These are phyloP conservation scores for Girardinus metallicus DNA, from an alignment of 2,797 vertebrate genomes.

Conservation along the genomic window DNA sequence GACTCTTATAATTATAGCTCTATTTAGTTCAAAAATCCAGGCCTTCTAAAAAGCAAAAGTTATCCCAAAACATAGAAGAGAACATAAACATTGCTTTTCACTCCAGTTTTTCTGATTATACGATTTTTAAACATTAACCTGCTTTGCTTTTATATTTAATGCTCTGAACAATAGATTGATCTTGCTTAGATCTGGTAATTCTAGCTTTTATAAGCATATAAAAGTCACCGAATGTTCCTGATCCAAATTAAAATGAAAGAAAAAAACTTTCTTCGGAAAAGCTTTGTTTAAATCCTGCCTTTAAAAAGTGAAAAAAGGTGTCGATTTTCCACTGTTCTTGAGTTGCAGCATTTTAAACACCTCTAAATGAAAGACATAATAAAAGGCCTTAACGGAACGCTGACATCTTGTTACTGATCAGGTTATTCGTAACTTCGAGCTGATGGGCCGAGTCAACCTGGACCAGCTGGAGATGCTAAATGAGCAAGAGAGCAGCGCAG, in stretches of 20 bases:
- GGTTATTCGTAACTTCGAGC: conserved; percentile 97
- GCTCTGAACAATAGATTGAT: not conserved
- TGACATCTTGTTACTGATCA: conserved; percentile 57
- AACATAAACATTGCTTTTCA: not conserved
- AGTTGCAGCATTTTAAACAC: not conserved
- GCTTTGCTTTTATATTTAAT: not conserved
- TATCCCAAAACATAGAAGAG: not conserved
- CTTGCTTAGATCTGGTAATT: not conserved
- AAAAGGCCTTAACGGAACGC: not conserved
- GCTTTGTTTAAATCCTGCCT: not conserved
- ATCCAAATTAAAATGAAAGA: not conserved
- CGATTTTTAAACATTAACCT: not conserved
- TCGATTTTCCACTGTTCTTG: not conserved
- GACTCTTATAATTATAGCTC: not conserved
- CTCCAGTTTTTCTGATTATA: not conserved
- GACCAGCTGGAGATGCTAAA: conserved; percentile 95
- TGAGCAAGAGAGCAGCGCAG: conserved; percentile 87
- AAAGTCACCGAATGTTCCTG: not conserved
- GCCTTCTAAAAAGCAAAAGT: not conserved
- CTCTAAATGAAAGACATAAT: not conserved
- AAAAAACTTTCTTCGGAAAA: not conserved
- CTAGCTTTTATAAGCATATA: not conserved
- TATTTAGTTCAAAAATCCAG: not conserved
- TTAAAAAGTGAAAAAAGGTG: not conserved
- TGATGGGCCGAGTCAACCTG: conserved; percentile 95